phyloP scores from a whole-genome alignment of 2,113 vertebrate genomes.

The Toxotes jaculatrix region DNA sequence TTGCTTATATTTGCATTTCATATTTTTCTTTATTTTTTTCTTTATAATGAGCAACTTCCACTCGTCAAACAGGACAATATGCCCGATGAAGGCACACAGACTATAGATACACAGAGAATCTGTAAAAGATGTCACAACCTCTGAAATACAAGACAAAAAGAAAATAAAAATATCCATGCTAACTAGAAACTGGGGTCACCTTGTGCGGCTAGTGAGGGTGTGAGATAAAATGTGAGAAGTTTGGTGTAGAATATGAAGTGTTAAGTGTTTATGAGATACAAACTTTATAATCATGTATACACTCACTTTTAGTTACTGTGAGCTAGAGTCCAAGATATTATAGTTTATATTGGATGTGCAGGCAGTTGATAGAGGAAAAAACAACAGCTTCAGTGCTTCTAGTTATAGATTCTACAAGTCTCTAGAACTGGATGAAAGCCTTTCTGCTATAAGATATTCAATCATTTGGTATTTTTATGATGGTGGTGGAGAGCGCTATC shows the following conservation, averaged over 20 bases:
- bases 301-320: neutral
- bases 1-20: neutral
- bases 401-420: neutral
- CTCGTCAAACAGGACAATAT: neutral
- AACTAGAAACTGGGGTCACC: neutral
- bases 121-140: neutral
- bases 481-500: neutral
- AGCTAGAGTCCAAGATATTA: neutral
- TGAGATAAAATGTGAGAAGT: conserved; percentile 2
- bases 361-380: neutral
- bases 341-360: neutral
- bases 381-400: neutral
- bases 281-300: neutral
- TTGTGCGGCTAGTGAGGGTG: neutral
- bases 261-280: neutral
- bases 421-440: neutral
- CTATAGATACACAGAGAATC: neutral
- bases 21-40: neutral
- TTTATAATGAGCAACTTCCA: neutral
- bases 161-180: neutral
- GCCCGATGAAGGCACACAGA: neutral
- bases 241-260: neutral
- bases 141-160: neutral
- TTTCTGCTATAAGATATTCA: neutral
- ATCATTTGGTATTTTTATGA: neutral